Conservation (phyloP, 1,140 invertebrate species). For the Planococcus citri region DNA sequence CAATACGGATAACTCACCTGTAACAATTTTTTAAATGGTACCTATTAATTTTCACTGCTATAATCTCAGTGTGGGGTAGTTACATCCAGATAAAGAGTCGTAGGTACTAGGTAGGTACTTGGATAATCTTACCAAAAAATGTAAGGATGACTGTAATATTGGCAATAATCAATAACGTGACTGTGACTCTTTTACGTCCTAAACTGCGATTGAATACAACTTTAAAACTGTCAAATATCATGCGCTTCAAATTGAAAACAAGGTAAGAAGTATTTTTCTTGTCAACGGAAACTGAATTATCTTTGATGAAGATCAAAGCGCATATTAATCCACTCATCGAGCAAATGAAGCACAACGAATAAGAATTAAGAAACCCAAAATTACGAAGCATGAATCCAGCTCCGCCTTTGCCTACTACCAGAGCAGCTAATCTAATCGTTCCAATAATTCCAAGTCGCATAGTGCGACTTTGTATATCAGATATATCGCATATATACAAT, state of each 20-base stretch:
- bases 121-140: too few species aligned
- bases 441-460: neutral
- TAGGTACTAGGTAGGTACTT: too few species aligned
- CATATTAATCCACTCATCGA: neutral
- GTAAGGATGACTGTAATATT: too few species aligned
- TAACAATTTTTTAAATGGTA: neutral
- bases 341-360: neutral
- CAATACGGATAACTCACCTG: conserved; percentile 27
- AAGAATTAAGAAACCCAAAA: neutral
- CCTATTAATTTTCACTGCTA: too few species aligned
- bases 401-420: neutral
- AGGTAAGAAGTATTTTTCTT: neutral
- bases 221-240: neutral
- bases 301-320: neutral
- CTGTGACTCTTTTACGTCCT: neutral
- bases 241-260: neutral
- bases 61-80: too few species aligned
- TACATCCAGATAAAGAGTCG: too few species aligned
- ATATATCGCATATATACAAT: neutral
- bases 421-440: neutral
- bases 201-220: neutral
- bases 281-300: neutral
- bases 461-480: neutral
- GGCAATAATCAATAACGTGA: neutral
- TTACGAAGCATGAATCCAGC: neutral